phyloP scores from a whole-genome alignment of 1,140 invertebrate genomes.

The Epicauta chinensis region DNA sequence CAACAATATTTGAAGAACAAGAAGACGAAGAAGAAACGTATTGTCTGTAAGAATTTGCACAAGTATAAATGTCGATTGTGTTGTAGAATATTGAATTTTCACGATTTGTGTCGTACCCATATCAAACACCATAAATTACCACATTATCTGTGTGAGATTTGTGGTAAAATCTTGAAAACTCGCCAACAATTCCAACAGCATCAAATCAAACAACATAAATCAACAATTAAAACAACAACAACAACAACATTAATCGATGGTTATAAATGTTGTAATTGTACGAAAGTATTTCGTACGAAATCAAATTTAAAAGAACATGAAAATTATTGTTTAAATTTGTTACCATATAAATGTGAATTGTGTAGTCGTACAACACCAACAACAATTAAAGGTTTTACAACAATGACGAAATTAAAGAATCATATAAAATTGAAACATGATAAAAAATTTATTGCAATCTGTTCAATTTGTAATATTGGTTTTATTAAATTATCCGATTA shows the following conservation, averaged over 20 bases:
- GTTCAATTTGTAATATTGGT: constrained; percentile 39
- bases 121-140: constrained; percentile 16
- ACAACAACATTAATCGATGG: constrained; percentile 13
- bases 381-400: constrained; percentile 38
- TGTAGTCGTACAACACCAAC: no score
- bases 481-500: constrained; percentile 38
- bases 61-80: constrained; percentile 21
- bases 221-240: constrained; percentile 9
- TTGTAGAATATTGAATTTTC: constrained; percentile 16
- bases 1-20: no score
- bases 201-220: constrained; percentile 13
- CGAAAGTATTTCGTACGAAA: constrained; percentile 21
- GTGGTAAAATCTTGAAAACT: constrained; percentile 17
- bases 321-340: constrained; percentile 33
- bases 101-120: constrained; percentile 17
- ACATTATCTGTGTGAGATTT: constrained; percentile 22
- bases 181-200: constrained; percentile 7
- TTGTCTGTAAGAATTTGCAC: neutral
- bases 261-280: constrained; percentile 22
- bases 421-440: constrained; percentile 37
- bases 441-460: constrained; percentile 37
- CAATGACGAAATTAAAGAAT: constrained; percentile 34
- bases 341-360: constrained; percentile 33
- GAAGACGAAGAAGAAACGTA: no score
- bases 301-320: constrained; percentile 34